Evolutionary conservation across 2,888 invertebrate species (phyloP).

Genomic region (Bursaphelenchus okinawaensis): DNA sequence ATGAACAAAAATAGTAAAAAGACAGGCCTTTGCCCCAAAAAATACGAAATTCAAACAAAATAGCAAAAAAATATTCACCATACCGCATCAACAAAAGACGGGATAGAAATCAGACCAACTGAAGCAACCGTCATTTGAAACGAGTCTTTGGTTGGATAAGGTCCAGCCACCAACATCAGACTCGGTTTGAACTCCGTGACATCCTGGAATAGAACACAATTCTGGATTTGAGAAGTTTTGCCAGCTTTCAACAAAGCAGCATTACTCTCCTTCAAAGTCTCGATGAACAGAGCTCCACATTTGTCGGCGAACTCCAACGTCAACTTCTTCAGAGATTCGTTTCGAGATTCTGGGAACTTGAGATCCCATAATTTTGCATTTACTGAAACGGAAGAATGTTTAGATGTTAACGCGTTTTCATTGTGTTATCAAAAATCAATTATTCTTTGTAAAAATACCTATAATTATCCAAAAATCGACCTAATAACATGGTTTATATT

Average conservation of each 20-base stretch:
- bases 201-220: neutral
- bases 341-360: neutral
- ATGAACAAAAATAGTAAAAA: too few relatives aligned
- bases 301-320: neutral
- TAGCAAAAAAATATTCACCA: too few relatives aligned
- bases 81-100: neutral
- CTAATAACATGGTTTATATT: too few relatives aligned
- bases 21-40: too few relatives aligned
- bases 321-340: neutral
- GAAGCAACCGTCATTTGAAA: neutral
- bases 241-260: neutral
- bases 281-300: neutral
- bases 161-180: neutral
- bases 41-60: too few relatives aligned
- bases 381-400: too few relatives aligned
- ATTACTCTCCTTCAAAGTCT: neutral
- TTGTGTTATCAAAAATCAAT: too few relatives aligned
- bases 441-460: too few relatives aligned
- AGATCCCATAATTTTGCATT: neutral
- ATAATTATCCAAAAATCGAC: too few relatives aligned
- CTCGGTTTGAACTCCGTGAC: neutral
- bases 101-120: neutral
- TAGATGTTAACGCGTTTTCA: too few relatives aligned
- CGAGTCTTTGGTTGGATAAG: neutral
- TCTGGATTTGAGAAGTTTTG: neutral